Base-by-base conservation (phyloP, 2,797 vertebrate genomes). In the Sarcophilus harrisii region DNA sequence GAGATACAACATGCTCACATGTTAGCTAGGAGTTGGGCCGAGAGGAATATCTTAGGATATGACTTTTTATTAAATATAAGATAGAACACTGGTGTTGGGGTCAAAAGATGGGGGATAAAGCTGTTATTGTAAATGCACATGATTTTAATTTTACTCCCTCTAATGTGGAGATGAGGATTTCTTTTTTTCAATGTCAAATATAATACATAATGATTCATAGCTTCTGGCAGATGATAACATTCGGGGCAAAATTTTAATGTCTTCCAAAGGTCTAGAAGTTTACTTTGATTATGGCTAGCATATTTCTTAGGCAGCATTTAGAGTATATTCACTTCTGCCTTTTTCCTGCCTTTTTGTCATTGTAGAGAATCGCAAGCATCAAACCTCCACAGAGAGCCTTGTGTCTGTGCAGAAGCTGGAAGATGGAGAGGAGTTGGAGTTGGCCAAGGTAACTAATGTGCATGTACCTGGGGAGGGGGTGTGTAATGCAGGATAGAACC, bases 361-460 rank as follows among this genome's bases (percentile, higher is more conserved):
- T 97, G 90, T 97, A 99, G 99, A 98, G 97, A 98, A 98, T 93
- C 99, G 98, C 98, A 98, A 98, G 94, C 99, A 99, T 96, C 98
- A 96, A 95, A 90, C 98, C 2, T 92, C 98, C 5, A 87, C 96
- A 0, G 99, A 99, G 93, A 98, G 97, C 54, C 95, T 99, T 57
- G 95, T 99, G 5, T 99, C 98, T 0, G 98, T 98, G 96, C 98
- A 99, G 96, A 98, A 98, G 49, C 98, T 99, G 38, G 96, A 98
- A 93, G 98, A 99, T 81, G 99, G 99, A 1, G 98, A 98, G 59
- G 99, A 99, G n/a, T 94, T 99, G 96, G 99, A 99, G 58, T 97
- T 99, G 91, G 98, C 99, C 97, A 99, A 99, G 99, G 99, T 99
- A 98, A 96, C 0, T 0, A 0, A 0, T 0, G 52, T 32, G 14